Evolutionary conservation across 1,140 invertebrate species (phyloP).

Genomic region (Lasaia peninsularis): DNA sequence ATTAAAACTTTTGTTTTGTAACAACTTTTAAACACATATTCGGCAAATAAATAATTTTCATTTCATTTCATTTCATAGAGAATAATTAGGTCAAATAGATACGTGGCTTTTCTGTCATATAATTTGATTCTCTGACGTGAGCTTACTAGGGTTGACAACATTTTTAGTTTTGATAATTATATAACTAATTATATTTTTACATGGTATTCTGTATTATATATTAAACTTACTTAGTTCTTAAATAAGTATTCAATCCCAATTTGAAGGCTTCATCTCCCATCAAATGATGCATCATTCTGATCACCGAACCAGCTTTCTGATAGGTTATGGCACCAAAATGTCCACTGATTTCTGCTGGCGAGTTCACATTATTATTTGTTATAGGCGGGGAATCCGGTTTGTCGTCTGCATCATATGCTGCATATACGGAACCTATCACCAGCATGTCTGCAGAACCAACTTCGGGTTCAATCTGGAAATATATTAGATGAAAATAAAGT

Average conservation of each 20-base stretch:
- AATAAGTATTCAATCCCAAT: slow-evolving; percentile 78
- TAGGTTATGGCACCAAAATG: slow-evolving; percentile 81
- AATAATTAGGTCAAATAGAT: no score
- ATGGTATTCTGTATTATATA: no score
- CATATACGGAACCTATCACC: slow-evolving; percentile 59
- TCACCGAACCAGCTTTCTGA: slow-evolving; percentile 82
- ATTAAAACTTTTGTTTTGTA: no score
- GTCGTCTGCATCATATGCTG: slow-evolving; percentile 57
- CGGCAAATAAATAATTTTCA: no score
- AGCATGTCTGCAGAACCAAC: slow-evolving; percentile 50
- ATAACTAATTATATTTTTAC: no score
- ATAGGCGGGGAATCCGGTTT: slow-evolving; percentile 41
- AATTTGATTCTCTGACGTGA: no score
- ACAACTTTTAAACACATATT: no score
- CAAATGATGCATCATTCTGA: slow-evolving; percentile 87
- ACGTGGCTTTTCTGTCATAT: no score
- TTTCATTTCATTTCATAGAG: no score
- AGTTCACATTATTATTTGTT: slow-evolving; percentile 63
- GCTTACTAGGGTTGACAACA: no score
- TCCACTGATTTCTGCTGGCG: slow-evolving; percentile 75
- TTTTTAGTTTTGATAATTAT: no score
- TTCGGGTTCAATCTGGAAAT: slow-evolving; percentile 52
- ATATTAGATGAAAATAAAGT: not conserved
- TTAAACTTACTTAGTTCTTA: slow-evolving; percentile 57
- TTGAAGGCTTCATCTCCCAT: slow-evolving; percentile 82